A percentile compares a stretch with the other conserved stretches of the same genome.
Evolutionary conservation across 2,888 invertebrate species (phyloP).

Genomic region (Torymus tubicola): DNA sequence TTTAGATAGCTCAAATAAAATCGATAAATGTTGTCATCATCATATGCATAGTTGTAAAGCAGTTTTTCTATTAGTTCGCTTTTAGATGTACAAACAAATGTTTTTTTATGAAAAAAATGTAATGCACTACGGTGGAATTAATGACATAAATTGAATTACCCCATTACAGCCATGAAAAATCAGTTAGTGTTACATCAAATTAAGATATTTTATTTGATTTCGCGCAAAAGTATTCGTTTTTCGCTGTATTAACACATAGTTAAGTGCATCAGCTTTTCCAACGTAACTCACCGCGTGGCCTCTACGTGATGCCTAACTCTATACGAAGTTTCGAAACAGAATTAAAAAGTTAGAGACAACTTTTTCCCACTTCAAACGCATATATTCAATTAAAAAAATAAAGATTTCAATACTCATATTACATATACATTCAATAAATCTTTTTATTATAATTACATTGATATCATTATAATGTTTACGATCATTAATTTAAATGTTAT

Average conservation of each 20-base stretch:
- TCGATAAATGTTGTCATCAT: too few species aligned
- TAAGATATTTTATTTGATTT: conserved; percentile 2
- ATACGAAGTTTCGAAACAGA: conserved; percentile 38
- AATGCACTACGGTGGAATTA: too few species aligned
- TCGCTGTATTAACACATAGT: conserved; percentile 4
- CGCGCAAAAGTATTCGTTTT: conserved; percentile 13
- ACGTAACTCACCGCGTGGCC: conserved; percentile 2
- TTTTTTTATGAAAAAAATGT: too few species aligned
- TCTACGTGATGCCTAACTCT: conserved; percentile 38
- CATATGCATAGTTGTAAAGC: too few species aligned
- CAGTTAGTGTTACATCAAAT: background rate
- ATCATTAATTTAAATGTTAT: too few species aligned
- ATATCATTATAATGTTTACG: too few species aligned
- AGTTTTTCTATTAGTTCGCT: too few species aligned
- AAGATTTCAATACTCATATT: background rate
- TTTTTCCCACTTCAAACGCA: background rate
- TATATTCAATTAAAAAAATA: background rate
- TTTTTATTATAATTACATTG: too few species aligned
- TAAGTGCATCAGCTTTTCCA: conserved; percentile 33
- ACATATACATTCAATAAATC: too few species aligned
- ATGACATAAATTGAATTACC: too few species aligned
- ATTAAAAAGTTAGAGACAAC: conserved; percentile 36
- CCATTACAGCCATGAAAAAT: background rate
- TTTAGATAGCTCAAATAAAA: too few species aligned
- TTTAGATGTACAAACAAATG: too few species aligned